Conservation (phyloP, 2,797 vertebrate species). For the Lithobates pipiens region DNA sequence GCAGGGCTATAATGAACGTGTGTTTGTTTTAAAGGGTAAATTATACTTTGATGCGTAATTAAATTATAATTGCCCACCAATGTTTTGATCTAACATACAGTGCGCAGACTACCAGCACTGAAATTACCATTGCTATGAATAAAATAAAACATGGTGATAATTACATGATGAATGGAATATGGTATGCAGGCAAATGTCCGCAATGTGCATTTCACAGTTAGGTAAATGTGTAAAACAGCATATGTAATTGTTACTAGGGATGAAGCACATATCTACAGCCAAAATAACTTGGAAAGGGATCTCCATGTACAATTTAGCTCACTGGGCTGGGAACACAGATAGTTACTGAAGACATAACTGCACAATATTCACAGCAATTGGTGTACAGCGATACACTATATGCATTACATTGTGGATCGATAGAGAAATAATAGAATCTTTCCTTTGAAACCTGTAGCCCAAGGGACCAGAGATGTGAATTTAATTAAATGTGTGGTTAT, state of each 20-base stretch:
- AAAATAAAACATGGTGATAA: slow-evolving; percentile 40
- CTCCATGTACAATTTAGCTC: slow-evolving; percentile 33
- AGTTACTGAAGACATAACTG: slow-evolving; percentile 34
- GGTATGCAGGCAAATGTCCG: slow-evolving; percentile 20
- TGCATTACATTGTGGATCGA: slow-evolving; percentile 15
- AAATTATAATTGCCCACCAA: slow-evolving; percentile 47
- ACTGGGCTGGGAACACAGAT: slow-evolving; percentile 50
- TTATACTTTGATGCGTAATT: slow-evolving; percentile 51
- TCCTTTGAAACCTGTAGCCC: slow-evolving; percentile 21
- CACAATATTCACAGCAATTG: slow-evolving; percentile 41
- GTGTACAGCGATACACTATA: slow-evolving; percentile 10
- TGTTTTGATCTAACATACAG: slow-evolving; percentile 26
- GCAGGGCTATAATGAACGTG: neutral
- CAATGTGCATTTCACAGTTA: slow-evolving; percentile 50
- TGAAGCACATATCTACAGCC: slow-evolving; percentile 26
- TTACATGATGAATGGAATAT: slow-evolving; percentile 44
- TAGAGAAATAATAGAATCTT: slow-evolving; percentile 34
- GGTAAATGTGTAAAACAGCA: slow-evolving; percentile 54
- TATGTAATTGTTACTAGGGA: slow-evolving; percentile 46
- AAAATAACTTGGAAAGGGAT: slow-evolving; percentile 48
- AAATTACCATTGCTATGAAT: slow-evolving; percentile 30
- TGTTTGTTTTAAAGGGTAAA: slow-evolving; percentile 20
- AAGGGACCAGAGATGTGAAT: slow-evolving; percentile 1
- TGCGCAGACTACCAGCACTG: slow-evolving; percentile 6
- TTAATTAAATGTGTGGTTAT: slow-evolving; percentile 32